A percentile compares a stretch with the other conserved stretches of the same genome.
Evolutionary conservation across 2,888 invertebrate species (phyloP).

Genomic region (Acrobasis consociella): DNA sequence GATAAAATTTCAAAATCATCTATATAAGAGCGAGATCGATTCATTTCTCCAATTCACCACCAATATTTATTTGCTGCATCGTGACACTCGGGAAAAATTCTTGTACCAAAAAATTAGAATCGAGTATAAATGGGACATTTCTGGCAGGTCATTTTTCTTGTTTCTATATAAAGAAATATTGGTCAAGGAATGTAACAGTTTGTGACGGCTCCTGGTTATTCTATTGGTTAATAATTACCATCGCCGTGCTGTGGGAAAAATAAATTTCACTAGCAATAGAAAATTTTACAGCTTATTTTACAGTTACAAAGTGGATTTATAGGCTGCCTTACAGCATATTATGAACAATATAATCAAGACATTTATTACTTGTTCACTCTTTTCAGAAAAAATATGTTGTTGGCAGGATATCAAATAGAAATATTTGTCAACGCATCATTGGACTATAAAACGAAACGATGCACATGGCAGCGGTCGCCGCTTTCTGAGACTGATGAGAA

Average conservation of each 20-base stretch:
- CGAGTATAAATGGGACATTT: conserved; percentile 65
- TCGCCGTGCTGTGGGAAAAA: background rate
- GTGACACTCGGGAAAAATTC: conserved; percentile 73
- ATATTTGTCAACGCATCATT: conserved; percentile 39
- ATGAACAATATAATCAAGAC: conserved; percentile 43
- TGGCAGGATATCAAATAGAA: conserved; percentile 43
- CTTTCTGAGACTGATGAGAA: too few species aligned
- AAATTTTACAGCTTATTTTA: conserved; percentile 4
- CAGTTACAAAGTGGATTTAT: conserved; percentile 30
- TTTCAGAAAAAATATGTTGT: conserved; percentile 44
- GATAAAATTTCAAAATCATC: conserved; percentile 73
- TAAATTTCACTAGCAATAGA: conserved; percentile 10
- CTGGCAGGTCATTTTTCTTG: conserved; percentile 71
- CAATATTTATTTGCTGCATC: conserved; percentile 78
- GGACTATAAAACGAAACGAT: conserved; percentile 36
- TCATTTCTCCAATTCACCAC: conserved; percentile 74
- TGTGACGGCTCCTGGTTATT: conserved; percentile 24
- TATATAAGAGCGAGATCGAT: conserved; percentile 77
- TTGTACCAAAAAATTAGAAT: conserved; percentile 71
- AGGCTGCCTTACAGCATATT: conserved; percentile 31
- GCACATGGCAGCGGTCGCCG: conserved; percentile 12
- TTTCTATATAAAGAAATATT: conserved; percentile 72
- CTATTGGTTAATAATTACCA: conserved; percentile 24
- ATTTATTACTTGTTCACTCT: conserved; percentile 47
- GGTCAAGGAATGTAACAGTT: conserved; percentile 58